phyloP scores from a whole-genome alignment of 2,797 vertebrate species.

The Galago senegalensis region DNA sequence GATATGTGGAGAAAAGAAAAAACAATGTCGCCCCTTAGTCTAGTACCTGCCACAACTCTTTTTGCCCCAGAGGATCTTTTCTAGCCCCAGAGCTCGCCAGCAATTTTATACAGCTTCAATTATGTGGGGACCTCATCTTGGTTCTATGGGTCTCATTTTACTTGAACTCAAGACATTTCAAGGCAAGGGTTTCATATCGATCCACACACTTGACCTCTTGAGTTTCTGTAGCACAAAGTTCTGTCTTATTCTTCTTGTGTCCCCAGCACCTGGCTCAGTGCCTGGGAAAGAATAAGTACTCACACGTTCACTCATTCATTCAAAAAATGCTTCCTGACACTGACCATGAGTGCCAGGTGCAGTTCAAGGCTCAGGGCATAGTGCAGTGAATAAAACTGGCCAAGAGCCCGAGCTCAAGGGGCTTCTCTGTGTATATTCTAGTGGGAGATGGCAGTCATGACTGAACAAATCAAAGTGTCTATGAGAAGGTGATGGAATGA shows the following conservation, averaged over 20 bases:
- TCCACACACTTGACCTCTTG: background rate
- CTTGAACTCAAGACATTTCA: background rate
- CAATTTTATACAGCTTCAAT: fast-evolving
- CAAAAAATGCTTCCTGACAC: fast-evolving
- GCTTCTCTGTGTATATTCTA: background rate
- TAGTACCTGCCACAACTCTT: fast-evolving
- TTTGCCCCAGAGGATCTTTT: background rate
- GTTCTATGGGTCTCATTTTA: no score
- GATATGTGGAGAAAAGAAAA: background rate
- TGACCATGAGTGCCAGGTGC: fast-evolving
- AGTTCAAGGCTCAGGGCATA: background rate
- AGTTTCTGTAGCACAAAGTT: background rate
- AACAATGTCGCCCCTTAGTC: no score
- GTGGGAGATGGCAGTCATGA: background rate
- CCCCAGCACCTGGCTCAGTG: background rate
- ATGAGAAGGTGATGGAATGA: fast-evolving
- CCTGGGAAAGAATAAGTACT: background rate
- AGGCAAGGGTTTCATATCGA: background rate
- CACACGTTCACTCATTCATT: background rate
- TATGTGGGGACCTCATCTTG: fast-evolving
- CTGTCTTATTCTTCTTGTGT: background rate
- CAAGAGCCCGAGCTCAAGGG: background rate
- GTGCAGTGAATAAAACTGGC: background rate
- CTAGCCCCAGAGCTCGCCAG: background rate
- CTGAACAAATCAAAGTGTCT: background rate